Base-by-base conservation (phyloP, 2,797 vertebrate genomes). In the Rhadinocentrus ornatus region DNA sequence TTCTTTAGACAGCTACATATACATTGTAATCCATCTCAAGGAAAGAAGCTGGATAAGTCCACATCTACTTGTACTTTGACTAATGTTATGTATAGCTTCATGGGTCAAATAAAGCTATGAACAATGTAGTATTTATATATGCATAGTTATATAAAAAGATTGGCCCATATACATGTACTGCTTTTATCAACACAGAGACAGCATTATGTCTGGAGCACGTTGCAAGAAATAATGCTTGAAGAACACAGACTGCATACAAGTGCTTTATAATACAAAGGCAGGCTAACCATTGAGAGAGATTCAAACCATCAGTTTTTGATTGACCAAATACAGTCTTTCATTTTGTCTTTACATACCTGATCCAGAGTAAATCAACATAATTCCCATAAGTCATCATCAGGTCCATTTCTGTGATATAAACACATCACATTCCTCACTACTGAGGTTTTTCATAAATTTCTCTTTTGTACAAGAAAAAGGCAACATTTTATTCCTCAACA, bases 401-500 rank as follows among this genome's bases (percentile, higher is more conserved):
- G 95, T 96, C 95, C 95, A 95, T 95, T 95, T 95, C 93, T 96
- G 95, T 96, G 96, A 97, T 97, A 97, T 96, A 98, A 97, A 98
- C 96, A 97, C 95, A 89, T 95, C 96, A 96, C 96, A 96, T 97
- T 97, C 95, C 96, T 96, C 95, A 96, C 94, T 95, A 91, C 93
- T 95, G 96, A 96, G 95, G 95, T 94, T 95, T 95, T 90, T 96
- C 95, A 97, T 98, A 99, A 96, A 98, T 96, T 96, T 97, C 95
- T 99, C 96, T 98, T 97, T 98, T 98, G 94, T 99, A 99, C 97
- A 99, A 96, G 96, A 95, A 98, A 95, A 98, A 98, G 97, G 97
- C 97, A 98, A 97, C 96, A 95, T 94, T 96, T 97, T 96, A 86
- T 88, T 95, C 93, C 79, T 89, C 78, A 93, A 96, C 94, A 95